These are phyloP conservation scores for Otus scops DNA, from an alignment of 2,797 vertebrate genomes.

Conservation along the genomic window DNA sequence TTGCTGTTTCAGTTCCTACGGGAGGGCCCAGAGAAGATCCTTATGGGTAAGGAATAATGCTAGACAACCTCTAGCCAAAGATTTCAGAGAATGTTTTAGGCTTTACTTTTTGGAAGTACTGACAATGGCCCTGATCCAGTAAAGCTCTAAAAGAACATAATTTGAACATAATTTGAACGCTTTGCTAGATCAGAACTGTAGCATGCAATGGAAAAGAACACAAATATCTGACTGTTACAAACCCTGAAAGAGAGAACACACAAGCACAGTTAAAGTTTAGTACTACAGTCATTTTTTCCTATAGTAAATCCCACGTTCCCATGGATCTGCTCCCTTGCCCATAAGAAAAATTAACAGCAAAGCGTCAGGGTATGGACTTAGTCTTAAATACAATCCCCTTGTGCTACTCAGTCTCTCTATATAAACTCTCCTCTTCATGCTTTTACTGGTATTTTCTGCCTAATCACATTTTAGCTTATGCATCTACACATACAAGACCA, in stretches of 20 bases:
- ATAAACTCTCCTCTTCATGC: background rate
- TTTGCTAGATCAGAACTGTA: slow-evolving; percentile 31
- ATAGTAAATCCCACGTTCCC: background rate
- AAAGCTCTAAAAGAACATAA: background rate
- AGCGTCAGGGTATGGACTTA: background rate
- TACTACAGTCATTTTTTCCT: background rate
- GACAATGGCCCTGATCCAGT: slow-evolving; percentile 44
- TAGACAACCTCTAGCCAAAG: slow-evolving; percentile 35
- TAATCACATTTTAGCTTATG: background rate
- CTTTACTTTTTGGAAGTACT: slow-evolving; percentile 47
- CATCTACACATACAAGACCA: background rate
- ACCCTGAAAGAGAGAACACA: background rate
- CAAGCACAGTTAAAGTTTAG: background rate
- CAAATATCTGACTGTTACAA: background rate
- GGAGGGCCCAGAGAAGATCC: slow-evolving; percentile 54
- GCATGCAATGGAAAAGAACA: background rate
- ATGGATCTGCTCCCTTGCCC: background rate
- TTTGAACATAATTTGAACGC: background rate
- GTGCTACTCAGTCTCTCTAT: background rate
- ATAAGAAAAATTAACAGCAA: background rate
- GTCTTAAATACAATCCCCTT: background rate
- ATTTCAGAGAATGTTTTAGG: slow-evolving; percentile 32
- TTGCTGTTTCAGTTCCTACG: slow-evolving; percentile 47
- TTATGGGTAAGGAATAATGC: slow-evolving; percentile 34
- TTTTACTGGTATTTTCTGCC: background rate